phyloP scores from a whole-genome alignment of 2,888 invertebrate genomes.

The Cephonodes hylas region DNA sequence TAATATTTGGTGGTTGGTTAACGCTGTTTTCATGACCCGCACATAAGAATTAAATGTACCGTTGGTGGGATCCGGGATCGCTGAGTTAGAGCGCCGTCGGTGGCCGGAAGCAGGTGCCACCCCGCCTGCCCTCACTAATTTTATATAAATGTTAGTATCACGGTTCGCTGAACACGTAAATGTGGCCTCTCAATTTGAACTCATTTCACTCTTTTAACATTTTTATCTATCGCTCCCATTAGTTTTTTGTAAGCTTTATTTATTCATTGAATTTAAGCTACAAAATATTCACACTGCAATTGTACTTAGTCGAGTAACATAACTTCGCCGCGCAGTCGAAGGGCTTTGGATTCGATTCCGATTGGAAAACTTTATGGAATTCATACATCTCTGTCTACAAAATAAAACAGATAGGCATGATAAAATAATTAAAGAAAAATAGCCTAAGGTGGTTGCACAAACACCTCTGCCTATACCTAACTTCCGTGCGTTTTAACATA shows the following conservation, averaged over 20 bases:
- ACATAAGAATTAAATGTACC: slow-evolving; percentile 65
- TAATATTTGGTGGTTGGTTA: slow-evolving; percentile 14
- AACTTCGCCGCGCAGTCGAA: too few species aligned
- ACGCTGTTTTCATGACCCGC: slow-evolving; percentile 39
- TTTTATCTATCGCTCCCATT: not conserved
- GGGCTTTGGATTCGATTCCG: too few species aligned
- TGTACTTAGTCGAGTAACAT: too few species aligned
- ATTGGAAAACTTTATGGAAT: too few species aligned
- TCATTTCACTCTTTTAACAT: not conserved
- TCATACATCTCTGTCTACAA: too few species aligned
- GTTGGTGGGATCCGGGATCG: slow-evolving; percentile 59
- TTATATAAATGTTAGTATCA: slow-evolving; percentile 30
- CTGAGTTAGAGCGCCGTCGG: slow-evolving; percentile 65
- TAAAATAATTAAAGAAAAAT: too few species aligned
- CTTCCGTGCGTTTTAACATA: too few species aligned
- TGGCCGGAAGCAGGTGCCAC: slow-evolving; percentile 66
- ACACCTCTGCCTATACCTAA: too few species aligned
- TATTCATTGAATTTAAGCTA: too few species aligned
- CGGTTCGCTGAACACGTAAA: slow-evolving; percentile 11
- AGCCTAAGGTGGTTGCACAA: too few species aligned
- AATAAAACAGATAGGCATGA: too few species aligned
- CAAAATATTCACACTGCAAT: too few species aligned
- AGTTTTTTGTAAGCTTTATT: not conserved
- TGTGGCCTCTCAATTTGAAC: not conserved
- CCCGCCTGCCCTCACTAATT: slow-evolving; percentile 59